Evolutionary conservation across 2,888 invertebrate species (phyloP).

Genomic region (Drosophila putrida): DNA sequence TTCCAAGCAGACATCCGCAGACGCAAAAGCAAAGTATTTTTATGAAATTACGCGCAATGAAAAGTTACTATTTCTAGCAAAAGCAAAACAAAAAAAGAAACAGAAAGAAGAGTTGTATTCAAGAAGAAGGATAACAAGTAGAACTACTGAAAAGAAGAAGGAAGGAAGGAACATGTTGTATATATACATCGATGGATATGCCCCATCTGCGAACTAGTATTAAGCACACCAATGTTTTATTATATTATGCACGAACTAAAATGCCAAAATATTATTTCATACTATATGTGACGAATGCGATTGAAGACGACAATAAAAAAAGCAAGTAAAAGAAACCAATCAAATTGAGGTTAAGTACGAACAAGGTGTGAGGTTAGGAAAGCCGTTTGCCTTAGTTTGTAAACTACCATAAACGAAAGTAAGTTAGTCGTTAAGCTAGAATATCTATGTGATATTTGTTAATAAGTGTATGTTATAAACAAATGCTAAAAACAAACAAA

Average conservation of each 20-base stretch:
- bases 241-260: conserved; percentile 75
- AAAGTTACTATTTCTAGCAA: conserved; percentile 62
- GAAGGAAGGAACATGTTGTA: conserved; percentile 31
- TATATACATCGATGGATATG: conserved; percentile 40
- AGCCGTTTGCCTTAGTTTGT: conserved; percentile 49
- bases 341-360: conserved; percentile 12
- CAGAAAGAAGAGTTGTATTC: conserved; percentile 6
- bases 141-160: conserved; percentile 1
- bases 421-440: conserved; percentile 61
- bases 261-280: conserved; percentile 62
- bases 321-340: neutral
- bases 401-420: conserved; percentile 36
- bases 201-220: conserved; percentile 50
- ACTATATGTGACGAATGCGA: conserved; percentile 17
- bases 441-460: conserved; percentile 85
- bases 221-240: conserved; percentile 65
- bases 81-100: conserved; percentile 14
- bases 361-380: conserved; percentile 1
- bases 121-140: neutral
- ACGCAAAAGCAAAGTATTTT: conserved; percentile 75
- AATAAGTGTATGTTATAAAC: conserved; percentile 79
- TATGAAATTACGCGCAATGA: conserved; percentile 70
- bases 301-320: neutral
- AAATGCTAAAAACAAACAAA: conserved; percentile 52
- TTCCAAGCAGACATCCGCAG: conserved; percentile 72